phyloP scores from a whole-genome alignment of 2,888 invertebrate genomes.

The Erebia ligea region DNA sequence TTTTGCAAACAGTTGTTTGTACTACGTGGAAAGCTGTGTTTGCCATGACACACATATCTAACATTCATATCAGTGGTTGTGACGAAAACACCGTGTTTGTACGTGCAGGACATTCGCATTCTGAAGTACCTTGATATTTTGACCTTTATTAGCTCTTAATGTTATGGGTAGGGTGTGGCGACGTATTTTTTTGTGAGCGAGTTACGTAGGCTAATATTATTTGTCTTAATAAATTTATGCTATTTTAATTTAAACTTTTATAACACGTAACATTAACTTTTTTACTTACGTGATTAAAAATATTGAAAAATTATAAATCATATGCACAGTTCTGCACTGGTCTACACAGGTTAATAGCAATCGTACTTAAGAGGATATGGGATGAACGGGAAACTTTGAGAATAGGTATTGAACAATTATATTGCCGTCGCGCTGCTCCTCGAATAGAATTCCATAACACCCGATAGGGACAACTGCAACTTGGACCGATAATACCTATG shows the following conservation, averaged over 20 bases:
- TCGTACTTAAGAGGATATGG: too few species aligned
- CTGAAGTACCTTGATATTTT: constrained; percentile 34
- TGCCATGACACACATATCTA: constrained; percentile 51
- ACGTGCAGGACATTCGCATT: constrained; percentile 20
- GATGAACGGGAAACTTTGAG: too few species aligned
- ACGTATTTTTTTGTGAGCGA: constrained; percentile 8
- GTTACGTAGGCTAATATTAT: not conserved
- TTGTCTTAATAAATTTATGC: not conserved
- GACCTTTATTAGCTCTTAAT: constrained; percentile 31
- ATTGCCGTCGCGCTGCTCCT: too few species aligned
- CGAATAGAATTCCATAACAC: too few species aligned
- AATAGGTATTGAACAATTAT: too few species aligned
- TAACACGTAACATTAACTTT: too few species aligned
- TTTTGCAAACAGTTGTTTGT: not conserved
- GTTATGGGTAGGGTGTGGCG: constrained; percentile 17
- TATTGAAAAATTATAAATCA: too few species aligned
- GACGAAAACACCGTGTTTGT: constrained; percentile 40
- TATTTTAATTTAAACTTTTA: not conserved
- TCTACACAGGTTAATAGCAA: too few species aligned
- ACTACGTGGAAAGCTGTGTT: constrained; percentile 37
- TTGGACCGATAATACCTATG: too few species aligned
- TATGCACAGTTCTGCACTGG: too few species aligned
- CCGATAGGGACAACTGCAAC: too few species aligned
- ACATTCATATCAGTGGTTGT: constrained; percentile 46
- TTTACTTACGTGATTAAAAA: too few species aligned